Evolutionary conservation across 2,113 vertebrate genomes (phyloP).

Genomic region (Oostethus manadensis): DNA sequence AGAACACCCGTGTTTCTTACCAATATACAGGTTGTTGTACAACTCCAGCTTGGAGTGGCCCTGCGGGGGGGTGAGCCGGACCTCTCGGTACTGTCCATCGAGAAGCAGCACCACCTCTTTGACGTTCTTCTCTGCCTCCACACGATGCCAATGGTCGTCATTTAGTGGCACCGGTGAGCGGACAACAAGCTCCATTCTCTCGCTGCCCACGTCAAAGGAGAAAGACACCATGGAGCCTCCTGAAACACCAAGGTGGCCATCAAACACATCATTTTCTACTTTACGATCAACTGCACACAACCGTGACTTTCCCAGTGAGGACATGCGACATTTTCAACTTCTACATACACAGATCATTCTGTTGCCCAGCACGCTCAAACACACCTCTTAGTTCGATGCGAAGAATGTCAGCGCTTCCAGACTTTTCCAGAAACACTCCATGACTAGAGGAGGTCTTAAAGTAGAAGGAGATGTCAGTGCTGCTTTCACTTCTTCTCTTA

Average conservation of each 20-base stretch:
- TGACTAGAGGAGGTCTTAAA: constrained; percentile 88
- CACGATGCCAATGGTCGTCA: constrained; percentile 90
- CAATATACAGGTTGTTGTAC: constrained; percentile 89
- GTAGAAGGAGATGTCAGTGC: constrained; percentile 94
- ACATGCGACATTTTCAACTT: neutral
- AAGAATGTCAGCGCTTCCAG: constrained; percentile 84
- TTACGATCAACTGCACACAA: too few relatives aligned
- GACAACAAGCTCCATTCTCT: constrained; percentile 81
- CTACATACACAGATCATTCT: neutral
- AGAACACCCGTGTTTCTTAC: constrained; percentile 61
- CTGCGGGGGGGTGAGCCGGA: constrained; percentile 72
- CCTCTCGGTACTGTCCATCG: constrained; percentile 76
- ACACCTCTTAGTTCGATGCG: constrained; percentile 88
- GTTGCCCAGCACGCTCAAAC: neutral
- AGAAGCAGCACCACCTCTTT: constrained; percentile 87
- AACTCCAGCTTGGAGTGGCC: constrained; percentile 83
- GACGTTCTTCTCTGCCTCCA: constrained; percentile 85
- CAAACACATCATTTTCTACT: neutral
- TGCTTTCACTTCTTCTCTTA: constrained; percentile 85
- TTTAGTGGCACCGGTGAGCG: constrained; percentile 77
- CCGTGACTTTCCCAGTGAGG: neutral
- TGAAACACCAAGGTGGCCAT: constrained; percentile 35
- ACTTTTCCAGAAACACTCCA: constrained; percentile 90
- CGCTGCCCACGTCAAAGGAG: constrained; percentile 86
- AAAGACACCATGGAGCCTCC: constrained; percentile 81